Evolutionary conservation across 2,888 invertebrate genomes (phyloP).

Genomic region (Orchestes rusci): DNA sequence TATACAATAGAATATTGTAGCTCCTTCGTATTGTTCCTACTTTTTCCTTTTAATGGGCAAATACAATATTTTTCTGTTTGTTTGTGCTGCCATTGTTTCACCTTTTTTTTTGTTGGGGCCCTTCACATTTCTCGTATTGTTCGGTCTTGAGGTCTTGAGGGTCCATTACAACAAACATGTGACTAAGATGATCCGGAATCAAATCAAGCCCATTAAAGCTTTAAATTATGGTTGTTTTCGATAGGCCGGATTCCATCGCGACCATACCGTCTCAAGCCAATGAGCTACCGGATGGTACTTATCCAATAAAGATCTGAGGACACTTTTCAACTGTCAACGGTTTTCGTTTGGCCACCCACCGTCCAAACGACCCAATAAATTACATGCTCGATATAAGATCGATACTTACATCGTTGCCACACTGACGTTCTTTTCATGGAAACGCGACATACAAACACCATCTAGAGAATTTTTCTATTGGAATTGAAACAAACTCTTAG

Average conservation of each 20-base stretch:
- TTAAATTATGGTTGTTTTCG: too few species aligned
- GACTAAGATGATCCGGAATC: too few species aligned
- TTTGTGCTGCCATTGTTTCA: constrained; percentile 13
- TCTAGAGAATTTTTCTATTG: constrained; percentile 1
- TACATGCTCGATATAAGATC: constrained; percentile 38
- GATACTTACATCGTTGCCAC: constrained; percentile 19
- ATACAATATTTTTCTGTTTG: constrained; percentile 15
- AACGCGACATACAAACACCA: too few species aligned
- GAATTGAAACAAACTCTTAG: neutral
- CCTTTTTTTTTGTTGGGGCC: constrained; percentile 4
- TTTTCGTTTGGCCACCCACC: constrained; percentile 43
- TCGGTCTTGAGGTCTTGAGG: too few species aligned
- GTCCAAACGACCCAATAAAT: constrained; percentile 43
- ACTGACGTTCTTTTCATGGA: too few species aligned
- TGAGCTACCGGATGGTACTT: constrained; percentile 46
- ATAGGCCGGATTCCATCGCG: constrained; percentile 28
- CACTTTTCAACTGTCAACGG: constrained; percentile 46
- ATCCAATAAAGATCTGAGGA: constrained; percentile 46
- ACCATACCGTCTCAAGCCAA: constrained; percentile 39
- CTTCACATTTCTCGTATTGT: neutral
- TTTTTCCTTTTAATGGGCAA: constrained; percentile 18
- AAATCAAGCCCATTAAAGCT: too few species aligned
- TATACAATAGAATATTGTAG: constrained; percentile 18
- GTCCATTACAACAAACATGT: too few species aligned
- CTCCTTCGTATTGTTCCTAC: constrained; percentile 13